Conservation (phyloP, 2,113 vertebrate genomes). For the Oncorhynchus gorbuscha region DNA sequence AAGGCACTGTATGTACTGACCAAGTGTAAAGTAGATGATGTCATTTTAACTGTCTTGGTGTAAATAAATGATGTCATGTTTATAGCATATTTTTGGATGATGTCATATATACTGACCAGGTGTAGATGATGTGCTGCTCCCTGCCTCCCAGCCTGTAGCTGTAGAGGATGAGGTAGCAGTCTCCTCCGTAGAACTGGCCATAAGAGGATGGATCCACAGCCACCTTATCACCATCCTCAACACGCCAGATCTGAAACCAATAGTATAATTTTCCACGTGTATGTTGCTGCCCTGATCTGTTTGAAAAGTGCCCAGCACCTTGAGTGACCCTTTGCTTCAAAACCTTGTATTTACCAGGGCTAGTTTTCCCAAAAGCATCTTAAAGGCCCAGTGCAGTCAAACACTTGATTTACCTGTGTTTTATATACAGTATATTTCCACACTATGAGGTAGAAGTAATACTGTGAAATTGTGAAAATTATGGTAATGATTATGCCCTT, state of each 20-base stretch:
- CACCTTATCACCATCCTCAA: conserved; percentile 62
- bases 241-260: conserved; percentile 71
- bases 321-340: background rate
- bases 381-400: no score
- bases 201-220: conserved; percentile 63
- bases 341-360: background rate
- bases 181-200: conserved; percentile 77
- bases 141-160: conserved; percentile 63
- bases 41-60: background rate
- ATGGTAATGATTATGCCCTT: no score
- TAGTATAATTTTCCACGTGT: no score
- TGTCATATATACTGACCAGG: conserved; percentile 60
- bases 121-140: conserved; percentile 78
- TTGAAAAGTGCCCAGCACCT: background rate
- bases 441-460: no score
- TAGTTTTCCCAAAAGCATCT: no score
- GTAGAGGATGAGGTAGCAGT: conserved; percentile 82
- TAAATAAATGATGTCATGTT: background rate
- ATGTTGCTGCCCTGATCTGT: background rate
- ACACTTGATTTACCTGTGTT: no score
- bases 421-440: no score
- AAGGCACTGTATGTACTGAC: no score
- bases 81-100: background rate
- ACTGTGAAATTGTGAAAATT: no score
- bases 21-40: background rate